Percentiles rank a stretch among this genome's conserved stretches.
Evolutionary conservation across 1,140 invertebrate genomes (phyloP).

Genomic region (Monomorium pharaonis): DNA sequence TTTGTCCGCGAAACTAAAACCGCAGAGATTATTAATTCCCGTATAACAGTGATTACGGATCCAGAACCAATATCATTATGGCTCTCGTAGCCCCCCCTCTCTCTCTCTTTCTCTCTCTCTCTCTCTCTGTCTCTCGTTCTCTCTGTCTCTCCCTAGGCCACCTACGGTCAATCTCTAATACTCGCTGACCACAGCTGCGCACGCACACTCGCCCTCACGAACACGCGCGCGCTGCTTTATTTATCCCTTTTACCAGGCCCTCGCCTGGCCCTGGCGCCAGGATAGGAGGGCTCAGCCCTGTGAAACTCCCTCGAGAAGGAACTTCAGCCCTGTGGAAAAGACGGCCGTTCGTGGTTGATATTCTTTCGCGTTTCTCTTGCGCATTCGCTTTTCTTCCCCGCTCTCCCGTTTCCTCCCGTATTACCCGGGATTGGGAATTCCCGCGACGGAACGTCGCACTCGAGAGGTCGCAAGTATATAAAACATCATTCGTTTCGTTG

Average conservation of each 20-base stretch:
- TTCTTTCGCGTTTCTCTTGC: conserved; percentile 47
- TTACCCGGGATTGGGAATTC: conserved; percentile 24
- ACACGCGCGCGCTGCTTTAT: conserved; percentile 50
- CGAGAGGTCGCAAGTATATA: conserved; percentile 3
- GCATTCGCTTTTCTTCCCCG: not conserved
- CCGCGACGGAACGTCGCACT: not conserved
- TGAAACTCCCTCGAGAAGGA: conserved; percentile 53
- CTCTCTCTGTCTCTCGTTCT: not conserved
- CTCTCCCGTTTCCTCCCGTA: not conserved
- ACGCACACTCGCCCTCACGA: conserved; percentile 48
- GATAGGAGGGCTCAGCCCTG: conserved; percentile 46
- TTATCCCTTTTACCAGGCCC: conserved; percentile 54
- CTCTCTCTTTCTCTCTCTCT: conserved; percentile 17
- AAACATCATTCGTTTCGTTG: conserved; percentile 15
- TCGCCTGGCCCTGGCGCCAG: conserved; percentile 50
- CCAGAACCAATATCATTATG: conserved; percentile 80
- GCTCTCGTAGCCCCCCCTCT: conserved; percentile 42
- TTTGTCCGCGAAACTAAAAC: conserved; percentile 76
- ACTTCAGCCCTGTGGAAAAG: conserved; percentile 48
- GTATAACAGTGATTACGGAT: conserved; percentile 81
- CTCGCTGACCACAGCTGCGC: conserved; percentile 62
- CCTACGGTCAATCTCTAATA: conserved; percentile 54
- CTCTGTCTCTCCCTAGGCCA: conserved; percentile 43
- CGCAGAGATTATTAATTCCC: conserved; percentile 82
- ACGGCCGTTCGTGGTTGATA: conserved; percentile 53